Conservation (phyloP, 2,797 vertebrate species). For the Crocodylus rhombifer region DNA sequence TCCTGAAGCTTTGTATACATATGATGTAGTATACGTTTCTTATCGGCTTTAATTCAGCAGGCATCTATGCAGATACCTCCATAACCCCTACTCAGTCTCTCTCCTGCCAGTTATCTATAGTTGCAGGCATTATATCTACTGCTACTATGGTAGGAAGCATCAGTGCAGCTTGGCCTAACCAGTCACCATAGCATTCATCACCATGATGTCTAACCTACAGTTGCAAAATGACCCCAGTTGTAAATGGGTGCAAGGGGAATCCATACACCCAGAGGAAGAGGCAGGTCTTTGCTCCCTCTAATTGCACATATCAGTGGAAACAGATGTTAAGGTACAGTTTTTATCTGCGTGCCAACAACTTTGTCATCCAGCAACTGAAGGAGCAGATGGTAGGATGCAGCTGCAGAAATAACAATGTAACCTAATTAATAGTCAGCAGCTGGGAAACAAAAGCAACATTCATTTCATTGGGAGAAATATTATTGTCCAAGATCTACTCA, state of each 20-base stretch:
- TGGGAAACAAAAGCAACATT: background rate
- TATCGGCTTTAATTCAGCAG: no score
- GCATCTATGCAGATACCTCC: no score
- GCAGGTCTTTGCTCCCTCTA: background rate
- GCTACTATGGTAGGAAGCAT: background rate
- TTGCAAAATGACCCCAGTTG: background rate
- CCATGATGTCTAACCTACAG: background rate
- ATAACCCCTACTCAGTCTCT: no score
- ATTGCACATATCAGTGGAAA: background rate
- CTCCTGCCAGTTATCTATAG: no score
- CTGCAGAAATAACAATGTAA: background rate
- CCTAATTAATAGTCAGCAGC: background rate
- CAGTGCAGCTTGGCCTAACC: fast-evolving
- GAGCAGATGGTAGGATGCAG: background rate
- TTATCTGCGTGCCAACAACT: background rate
- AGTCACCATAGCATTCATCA: background rate
- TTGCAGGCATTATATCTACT: no score
- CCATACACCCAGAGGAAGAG: background rate
- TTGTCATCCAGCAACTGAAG: background rate
- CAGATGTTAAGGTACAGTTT: background rate
- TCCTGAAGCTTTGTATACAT: background rate
- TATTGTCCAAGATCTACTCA: background rate
- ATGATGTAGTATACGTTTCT: fast-evolving
- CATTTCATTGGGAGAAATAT: fast-evolving
- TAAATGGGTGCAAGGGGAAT: background rate